phyloP scores from a whole-genome alignment of 2,888 invertebrate species.

The Xestia rhomboidea region DNA sequence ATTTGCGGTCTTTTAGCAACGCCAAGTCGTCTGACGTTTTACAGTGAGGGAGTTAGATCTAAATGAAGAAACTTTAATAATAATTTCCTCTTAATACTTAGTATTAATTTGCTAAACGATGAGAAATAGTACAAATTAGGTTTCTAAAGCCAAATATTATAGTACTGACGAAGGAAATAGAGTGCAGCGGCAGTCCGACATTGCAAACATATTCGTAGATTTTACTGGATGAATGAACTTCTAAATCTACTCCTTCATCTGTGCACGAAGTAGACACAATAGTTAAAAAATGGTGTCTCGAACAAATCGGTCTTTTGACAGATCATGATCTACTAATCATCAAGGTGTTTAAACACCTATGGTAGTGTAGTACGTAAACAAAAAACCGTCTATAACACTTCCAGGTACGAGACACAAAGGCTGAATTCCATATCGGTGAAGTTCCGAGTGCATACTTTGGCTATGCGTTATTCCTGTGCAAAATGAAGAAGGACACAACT shows the following conservation, averaged over 20 bases:
- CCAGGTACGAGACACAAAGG: neutral
- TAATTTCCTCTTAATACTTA: neutral
- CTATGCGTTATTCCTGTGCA: neutral
- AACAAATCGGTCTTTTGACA: no score
- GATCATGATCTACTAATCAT: neutral
- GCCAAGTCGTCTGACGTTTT: slow-evolving; percentile 1
- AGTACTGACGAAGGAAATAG: neutral
- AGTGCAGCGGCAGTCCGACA: neutral
- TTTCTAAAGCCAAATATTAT: neutral
- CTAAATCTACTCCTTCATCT: neutral
- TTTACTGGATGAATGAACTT: neutral
- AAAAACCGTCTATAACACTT: neutral
- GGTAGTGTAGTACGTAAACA: no score
- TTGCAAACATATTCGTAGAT: neutral
- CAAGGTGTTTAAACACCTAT: neutral
- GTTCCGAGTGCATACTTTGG: neutral
- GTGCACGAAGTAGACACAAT: no score
- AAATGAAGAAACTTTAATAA: slow-evolving; percentile 28
- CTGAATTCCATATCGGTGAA: neutral
- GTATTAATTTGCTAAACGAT: neutral
- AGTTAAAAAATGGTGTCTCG: no score
- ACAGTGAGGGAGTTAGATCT: neutral
- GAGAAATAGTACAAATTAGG: neutral
- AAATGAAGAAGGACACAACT: neutral
- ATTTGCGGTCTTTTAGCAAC: slow-evolving; percentile 9